Evolutionary conservation across 2,113 vertebrate genomes (phyloP).

Genomic region (Lutjanus erythropterus): DNA sequence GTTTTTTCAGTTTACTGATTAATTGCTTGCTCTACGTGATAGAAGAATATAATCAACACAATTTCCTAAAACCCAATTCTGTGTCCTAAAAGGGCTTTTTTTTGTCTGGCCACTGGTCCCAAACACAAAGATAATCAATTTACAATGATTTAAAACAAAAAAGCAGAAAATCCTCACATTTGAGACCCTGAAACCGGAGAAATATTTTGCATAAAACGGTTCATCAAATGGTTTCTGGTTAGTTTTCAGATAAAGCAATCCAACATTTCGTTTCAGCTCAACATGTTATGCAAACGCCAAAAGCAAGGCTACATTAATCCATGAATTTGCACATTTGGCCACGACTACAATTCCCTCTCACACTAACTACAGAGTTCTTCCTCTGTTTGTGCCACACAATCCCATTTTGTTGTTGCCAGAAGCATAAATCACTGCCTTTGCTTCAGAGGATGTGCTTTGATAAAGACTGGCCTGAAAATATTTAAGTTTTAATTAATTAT

Average conservation of each 20-base stretch:
- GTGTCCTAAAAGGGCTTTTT: background rate
- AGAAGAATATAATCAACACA: background rate
- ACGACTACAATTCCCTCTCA: too few relatives aligned
- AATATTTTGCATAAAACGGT: background rate
- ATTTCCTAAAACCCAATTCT: background rate
- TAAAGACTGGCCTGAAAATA: background rate
- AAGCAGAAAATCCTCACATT: background rate
- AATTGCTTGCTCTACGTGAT: background rate
- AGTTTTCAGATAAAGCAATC: background rate
- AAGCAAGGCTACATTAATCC: background rate
- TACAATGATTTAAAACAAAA: background rate
- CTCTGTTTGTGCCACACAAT: conserved; percentile 2
- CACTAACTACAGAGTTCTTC: background rate
- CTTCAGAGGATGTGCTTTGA: background rate
- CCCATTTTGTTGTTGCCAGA: background rate
- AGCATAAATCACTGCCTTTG: background rate
- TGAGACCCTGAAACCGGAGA: background rate
- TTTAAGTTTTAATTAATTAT: background rate
- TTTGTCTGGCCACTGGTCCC: background rate
- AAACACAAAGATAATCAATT: background rate
- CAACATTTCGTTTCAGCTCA: background rate
- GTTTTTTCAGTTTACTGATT: background rate
- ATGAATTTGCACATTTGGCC: background rate
- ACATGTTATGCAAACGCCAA: background rate
- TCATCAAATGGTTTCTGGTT: background rate